Evolutionary conservation across 2,888 invertebrate species (phyloP).

Genomic region (Cantharis nigra): DNA sequence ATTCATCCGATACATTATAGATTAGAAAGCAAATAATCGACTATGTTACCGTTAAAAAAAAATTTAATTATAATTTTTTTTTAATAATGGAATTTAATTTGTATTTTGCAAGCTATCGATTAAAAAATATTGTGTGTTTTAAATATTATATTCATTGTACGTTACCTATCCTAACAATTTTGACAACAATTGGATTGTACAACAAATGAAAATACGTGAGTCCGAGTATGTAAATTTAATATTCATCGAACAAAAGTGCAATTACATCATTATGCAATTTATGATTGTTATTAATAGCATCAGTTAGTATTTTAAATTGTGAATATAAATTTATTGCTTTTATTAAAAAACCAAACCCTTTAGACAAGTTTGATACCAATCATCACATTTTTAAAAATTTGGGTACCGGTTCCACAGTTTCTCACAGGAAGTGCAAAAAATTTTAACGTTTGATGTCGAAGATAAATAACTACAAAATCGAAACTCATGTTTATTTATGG

Average conservation of each 20-base stretch:
- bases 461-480: neutral
- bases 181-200: neutral
- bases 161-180: neutral
- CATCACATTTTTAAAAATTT: neutral
- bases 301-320: neutral
- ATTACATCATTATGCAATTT: neutral
- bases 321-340: neutral
- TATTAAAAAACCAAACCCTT: neutral
- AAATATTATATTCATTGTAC: neutral
- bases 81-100: no score
- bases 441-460: neutral
- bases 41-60: neutral
- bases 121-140: neutral
- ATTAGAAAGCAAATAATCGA: neutral
- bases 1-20: neutral
- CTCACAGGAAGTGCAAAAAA: neutral
- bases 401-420: neutral
- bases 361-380: neutral
- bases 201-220: neutral
- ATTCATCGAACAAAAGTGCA: neutral
- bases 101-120: neutral
- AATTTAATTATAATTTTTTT: neutral
- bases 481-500: neutral
- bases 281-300: neutral
- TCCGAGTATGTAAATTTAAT: neutral